Evolutionary conservation across 2,797 vertebrate genomes (phyloP).

Genomic region (Gadopsis bispinosus): DNA sequence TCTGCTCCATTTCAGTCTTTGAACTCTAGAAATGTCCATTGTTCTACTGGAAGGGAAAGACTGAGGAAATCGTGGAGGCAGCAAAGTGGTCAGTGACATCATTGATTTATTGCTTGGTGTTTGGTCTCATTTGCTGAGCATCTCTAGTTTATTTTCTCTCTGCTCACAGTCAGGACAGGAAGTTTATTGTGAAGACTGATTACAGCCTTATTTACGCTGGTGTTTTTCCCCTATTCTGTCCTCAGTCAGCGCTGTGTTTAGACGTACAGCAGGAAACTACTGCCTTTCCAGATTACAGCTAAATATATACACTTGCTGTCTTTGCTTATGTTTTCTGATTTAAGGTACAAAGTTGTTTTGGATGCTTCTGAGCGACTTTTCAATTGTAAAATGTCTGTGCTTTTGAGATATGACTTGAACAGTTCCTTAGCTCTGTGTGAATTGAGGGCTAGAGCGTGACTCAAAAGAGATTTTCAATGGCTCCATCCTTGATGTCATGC

Average conservation of each 20-base stretch:
- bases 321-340: conserved; percentile 64
- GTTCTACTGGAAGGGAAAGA: conserved; percentile 66
- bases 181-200: conserved; percentile 85
- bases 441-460: conserved; percentile 43
- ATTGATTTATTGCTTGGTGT: conserved; percentile 64
- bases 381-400: conserved; percentile 7
- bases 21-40: conserved; percentile 72
- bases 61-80: conserved; percentile 64
- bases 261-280: conserved; percentile 79
- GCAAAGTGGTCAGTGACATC: conserved; percentile 68
- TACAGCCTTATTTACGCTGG: conserved; percentile 78
- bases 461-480: conserved; percentile 37
- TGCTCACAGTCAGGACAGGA: conserved; percentile 75
- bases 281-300: conserved; percentile 76
- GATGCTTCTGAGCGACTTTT: conserved; percentile 38
- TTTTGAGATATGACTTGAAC: conserved; percentile 17
- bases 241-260: conserved; percentile 76
- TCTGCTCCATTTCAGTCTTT: conserved; percentile 25
- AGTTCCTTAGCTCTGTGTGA: conserved; percentile 4
- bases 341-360: conserved; percentile 56
- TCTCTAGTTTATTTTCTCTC: conserved; percentile 75
- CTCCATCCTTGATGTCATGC: conserved; percentile 31
- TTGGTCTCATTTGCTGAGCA: conserved; percentile 53
- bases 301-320: conserved; percentile 58
- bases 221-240: conserved; percentile 71